A percentile compares a stretch with the other conserved stretches of the same genome.
These are phyloP conservation scores for Ianthella basta DNA, from an alignment of 37 sponge, comb jelly and placozoan species.

Conservation along the genomic window DNA sequence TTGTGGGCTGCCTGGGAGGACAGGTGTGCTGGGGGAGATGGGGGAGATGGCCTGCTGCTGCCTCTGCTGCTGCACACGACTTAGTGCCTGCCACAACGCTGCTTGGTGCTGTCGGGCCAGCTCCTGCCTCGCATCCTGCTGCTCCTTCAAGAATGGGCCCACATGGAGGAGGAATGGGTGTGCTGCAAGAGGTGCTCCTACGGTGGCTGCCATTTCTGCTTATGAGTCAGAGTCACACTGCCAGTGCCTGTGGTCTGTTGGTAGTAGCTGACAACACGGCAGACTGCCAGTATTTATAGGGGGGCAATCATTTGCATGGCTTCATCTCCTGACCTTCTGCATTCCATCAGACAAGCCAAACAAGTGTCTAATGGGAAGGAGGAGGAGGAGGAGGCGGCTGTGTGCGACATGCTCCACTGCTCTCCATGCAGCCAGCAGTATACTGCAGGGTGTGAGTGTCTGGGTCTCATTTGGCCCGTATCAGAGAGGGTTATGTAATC, in stretches of 20 bases:
- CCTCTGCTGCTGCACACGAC: not conserved
- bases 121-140: not conserved
- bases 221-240: not conserved
- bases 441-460: no score
- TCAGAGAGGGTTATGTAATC: no score
- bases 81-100: not conserved
- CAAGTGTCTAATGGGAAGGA: no score
- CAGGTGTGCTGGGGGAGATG: not conserved
- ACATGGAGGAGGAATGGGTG: not conserved
- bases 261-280: no score
- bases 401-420: no score
- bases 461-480: no score
- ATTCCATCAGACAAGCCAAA: no score
- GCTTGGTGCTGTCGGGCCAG: slow-evolving; percentile 17
- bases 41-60: slow-evolving; percentile 1
- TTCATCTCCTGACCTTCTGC: not conserved
- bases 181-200: not conserved
- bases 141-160: not conserved
- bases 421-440: no score
- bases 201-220: not conserved
- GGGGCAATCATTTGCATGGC: no score
- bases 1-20: not conserved
- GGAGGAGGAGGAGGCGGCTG: no score
- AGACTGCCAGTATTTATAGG: no score
- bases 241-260: no score